phyloP scores from a whole-genome alignment of 2,113 vertebrate genomes.

The Oryzias curvinotus region DNA sequence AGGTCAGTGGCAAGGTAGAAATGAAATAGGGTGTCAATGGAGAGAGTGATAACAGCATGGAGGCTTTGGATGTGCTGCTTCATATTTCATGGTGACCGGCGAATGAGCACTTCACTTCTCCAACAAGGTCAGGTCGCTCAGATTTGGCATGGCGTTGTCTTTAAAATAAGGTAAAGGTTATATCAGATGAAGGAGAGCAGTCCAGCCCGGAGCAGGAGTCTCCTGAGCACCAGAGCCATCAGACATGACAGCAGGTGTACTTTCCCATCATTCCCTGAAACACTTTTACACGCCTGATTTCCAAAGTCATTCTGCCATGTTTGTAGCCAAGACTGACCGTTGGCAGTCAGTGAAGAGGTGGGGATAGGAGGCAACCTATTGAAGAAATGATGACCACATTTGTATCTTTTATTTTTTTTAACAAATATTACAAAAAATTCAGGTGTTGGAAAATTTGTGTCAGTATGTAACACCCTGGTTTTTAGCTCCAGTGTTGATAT shows the following conservation, averaged over 20 bases:
- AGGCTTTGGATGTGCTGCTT: slow-evolving; percentile 64
- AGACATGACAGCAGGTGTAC: background rate
- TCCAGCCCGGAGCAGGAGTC: background rate
- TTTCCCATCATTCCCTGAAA: background rate
- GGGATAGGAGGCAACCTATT: too few species aligned
- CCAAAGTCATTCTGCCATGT: slow-evolving; percentile 8
- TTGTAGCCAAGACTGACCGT: background rate
- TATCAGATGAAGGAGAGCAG: background rate
- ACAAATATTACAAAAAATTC: too few species aligned
- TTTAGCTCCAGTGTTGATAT: too few species aligned
- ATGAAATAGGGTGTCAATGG: slow-evolving; percentile 76
- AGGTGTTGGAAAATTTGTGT: too few species aligned
- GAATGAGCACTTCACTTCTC: slow-evolving; percentile 29
- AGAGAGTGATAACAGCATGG: slow-evolving; percentile 63
- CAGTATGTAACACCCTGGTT: too few species aligned
- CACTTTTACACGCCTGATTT: slow-evolving; percentile 9
- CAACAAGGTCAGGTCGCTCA: slow-evolving; percentile 33
- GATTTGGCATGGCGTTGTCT: background rate
- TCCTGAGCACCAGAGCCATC: background rate
- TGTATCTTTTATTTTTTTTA: too few species aligned
- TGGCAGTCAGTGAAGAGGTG: too few species aligned
- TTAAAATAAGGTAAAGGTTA: slow-evolving; percentile 13
- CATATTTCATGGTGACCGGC: slow-evolving; percentile 32
- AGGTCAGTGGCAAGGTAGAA: slow-evolving; percentile 75
- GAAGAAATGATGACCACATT: too few species aligned